These are phyloP conservation scores for Osmoderma eremita DNA, from an alignment of 2,888 invertebrate species.

Conservation along the genomic window DNA sequence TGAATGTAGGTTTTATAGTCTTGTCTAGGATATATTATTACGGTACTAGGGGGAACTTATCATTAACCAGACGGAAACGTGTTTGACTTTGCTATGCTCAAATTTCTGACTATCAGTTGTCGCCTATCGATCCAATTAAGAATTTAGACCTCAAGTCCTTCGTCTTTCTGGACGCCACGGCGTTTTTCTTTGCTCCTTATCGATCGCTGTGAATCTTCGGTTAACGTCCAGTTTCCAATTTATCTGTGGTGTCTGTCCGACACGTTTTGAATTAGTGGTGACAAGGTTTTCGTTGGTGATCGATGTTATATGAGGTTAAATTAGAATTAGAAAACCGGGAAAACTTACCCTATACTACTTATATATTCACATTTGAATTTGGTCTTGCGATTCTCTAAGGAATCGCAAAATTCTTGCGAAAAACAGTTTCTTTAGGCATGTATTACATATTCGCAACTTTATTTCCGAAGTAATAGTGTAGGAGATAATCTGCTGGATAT, in stretches of 20 bases:
- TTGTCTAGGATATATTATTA: slow-evolving; percentile 25
- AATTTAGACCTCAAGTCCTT: slow-evolving; percentile 37
- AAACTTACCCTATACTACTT: too few species aligned
- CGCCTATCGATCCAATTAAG: slow-evolving; percentile 48
- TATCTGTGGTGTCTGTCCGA: slow-evolving; percentile 45
- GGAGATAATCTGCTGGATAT: not conserved
- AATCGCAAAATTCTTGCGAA: too few species aligned
- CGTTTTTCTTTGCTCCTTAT: slow-evolving; percentile 40
- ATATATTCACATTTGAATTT: too few species aligned
- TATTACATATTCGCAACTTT: too few species aligned
- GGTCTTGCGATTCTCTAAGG: too few species aligned
- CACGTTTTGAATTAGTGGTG: slow-evolving; percentile 46
- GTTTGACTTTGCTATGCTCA: slow-evolving; percentile 39
- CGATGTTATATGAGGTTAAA: slow-evolving; percentile 1
- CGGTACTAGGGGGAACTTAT: slow-evolving; percentile 18
- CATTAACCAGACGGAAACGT: slow-evolving; percentile 34
- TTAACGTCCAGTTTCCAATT: slow-evolving; percentile 30
- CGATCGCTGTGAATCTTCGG: slow-evolving; percentile 41
- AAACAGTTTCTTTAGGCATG: too few species aligned
- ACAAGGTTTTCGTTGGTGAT: slow-evolving; percentile 28
- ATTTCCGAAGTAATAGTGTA: too few species aligned
- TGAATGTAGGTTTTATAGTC: slow-evolving; percentile 36
- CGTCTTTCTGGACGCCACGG: slow-evolving; percentile 40
- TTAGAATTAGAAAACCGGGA: slow-evolving; percentile 2
- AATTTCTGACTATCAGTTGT: slow-evolving; percentile 45